Conservation (phyloP, 2,888 invertebrate genomes). For the Melieria crassipennis region DNA sequence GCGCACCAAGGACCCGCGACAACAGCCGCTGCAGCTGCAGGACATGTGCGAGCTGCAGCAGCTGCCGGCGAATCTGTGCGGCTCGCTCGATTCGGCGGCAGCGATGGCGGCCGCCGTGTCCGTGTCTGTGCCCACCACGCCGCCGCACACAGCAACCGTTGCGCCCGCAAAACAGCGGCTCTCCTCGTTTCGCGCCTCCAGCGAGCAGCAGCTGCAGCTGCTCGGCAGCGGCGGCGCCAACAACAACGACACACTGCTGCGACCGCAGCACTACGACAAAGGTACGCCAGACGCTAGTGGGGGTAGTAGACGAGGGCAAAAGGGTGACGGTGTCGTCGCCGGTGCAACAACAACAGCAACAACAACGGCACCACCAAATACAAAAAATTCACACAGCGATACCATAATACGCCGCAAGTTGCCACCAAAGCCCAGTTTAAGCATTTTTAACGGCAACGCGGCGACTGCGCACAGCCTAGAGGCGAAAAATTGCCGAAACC, state of each 20-base stretch:
- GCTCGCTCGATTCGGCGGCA: slow-evolving; percentile 47
- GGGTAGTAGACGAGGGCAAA: neutral
- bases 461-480: slow-evolving; percentile 20
- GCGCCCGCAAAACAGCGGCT: slow-evolving; percentile 64
- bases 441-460: slow-evolving; percentile 52
- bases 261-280: slow-evolving; percentile 22
- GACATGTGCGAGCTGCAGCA: slow-evolving; percentile 59
- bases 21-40: slow-evolving; percentile 46
- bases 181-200: slow-evolving; percentile 64
- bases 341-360: slow-evolving; percentile 37
- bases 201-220: slow-evolving; percentile 61
- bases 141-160: slow-evolving; percentile 55
- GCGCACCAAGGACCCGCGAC: slow-evolving; percentile 63
- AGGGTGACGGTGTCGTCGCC: slow-evolving; percentile 22
- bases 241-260: slow-evolving; percentile 43
- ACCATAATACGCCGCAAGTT: slow-evolving; percentile 51
- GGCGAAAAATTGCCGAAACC: neutral
- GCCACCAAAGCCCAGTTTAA: slow-evolving; percentile 58
- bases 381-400: slow-evolving; percentile 40
- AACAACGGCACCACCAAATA: slow-evolving; percentile 36
- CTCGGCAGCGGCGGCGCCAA: slow-evolving; percentile 47
- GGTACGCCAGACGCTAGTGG: slow-evolving; percentile 17
- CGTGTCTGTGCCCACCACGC: slow-evolving; percentile 35
- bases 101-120: slow-evolving; percentile 38
- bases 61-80: slow-evolving; percentile 53